Conservation (phyloP, 2,888 invertebrate species). For the Lacanobia oleracea region DNA sequence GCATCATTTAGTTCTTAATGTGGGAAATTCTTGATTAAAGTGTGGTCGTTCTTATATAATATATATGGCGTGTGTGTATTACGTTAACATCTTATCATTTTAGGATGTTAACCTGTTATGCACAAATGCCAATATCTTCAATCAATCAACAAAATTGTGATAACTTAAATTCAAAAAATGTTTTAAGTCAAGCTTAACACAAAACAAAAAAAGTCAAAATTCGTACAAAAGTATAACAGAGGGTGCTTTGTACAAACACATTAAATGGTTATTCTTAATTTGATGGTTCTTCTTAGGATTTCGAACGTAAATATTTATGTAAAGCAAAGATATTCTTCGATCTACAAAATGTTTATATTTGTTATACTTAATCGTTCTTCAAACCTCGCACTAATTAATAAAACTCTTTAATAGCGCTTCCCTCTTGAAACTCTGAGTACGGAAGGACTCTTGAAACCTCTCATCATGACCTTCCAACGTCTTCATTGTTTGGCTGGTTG, state of each 20-base stretch:
- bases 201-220: not conserved
- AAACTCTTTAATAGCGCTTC: constrained; percentile 56
- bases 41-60: constrained; percentile 1
- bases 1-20: constrained; percentile 48
- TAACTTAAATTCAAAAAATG: too few relatives aligned
- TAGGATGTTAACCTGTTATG: too few relatives aligned
- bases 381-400: constrained; percentile 60
- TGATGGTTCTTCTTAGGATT: constrained; percentile 32
- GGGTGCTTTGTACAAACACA: constrained; percentile 9
- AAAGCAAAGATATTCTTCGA: constrained; percentile 33
- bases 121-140: too few relatives aligned
- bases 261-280: constrained; percentile 23
- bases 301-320: constrained; percentile 36
- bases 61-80: not conserved
- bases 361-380: constrained; percentile 48
- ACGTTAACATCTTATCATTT: not conserved
- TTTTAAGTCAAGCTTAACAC: not conserved
- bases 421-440: constrained; percentile 46
- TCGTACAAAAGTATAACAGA: not conserved
- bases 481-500: constrained; percentile 38
- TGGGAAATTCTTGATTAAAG: constrained; percentile 28
- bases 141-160: too few relatives aligned
- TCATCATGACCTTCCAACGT: constrained; percentile 53
- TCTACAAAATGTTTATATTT: constrained; percentile 51
- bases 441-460: constrained; percentile 51